Conservation (phyloP, 2,113 vertebrate species). For the Hippocampus barbouri region DNA sequence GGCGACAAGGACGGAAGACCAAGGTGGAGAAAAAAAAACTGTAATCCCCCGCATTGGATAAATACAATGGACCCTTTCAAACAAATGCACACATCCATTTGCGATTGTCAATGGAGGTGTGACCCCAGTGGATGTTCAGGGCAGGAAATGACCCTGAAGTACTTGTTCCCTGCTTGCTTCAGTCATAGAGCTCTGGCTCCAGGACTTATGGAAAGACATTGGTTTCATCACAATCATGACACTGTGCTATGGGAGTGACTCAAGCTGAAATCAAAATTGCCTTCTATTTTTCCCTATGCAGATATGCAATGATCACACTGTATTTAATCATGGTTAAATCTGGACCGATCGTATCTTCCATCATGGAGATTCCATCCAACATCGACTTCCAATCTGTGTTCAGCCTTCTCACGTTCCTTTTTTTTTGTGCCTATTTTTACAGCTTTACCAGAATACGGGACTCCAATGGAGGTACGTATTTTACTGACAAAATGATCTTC, state of each 20-base stretch:
- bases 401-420: background rate
- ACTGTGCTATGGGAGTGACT: background rate
- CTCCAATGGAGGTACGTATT: conserved; percentile 46
- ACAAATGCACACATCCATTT: conserved; percentile 18
- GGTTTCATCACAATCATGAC: conserved; percentile 17
- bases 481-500: background rate
- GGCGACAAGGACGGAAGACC: no score
- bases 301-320: background rate
- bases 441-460: conserved; percentile 52
- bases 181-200: conserved; percentile 20
- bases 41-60: background rate
- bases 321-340: background rate
- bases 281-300: background rate
- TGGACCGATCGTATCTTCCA: background rate
- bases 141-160: conserved; percentile 1
- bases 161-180: conserved; percentile 18
- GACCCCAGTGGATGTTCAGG: background rate
- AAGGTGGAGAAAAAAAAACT: no score
- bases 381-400: background rate
- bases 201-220: background rate
- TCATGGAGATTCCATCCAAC: background rate
- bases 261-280: no score
- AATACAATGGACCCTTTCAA: conserved; percentile 1
- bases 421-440: conserved; percentile 10
- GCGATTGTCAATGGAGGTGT: conserved; percentile 1